Base-by-base conservation (phyloP, 2,113 vertebrate species). In the Dicerorhinus sumatrensis region DNA sequence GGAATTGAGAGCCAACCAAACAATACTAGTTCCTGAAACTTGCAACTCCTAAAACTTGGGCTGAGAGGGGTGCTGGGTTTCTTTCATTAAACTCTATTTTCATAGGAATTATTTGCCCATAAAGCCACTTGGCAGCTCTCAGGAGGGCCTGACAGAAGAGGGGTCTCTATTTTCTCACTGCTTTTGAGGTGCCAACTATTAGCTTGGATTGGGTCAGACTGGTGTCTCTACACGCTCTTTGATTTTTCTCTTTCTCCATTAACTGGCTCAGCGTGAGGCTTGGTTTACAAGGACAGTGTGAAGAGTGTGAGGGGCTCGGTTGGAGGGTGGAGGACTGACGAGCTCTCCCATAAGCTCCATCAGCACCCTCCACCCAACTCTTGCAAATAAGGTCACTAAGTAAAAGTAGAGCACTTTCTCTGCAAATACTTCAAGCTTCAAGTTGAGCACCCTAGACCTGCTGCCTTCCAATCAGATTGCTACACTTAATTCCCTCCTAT, bases 61-160 rank as follows among this genome's bases (percentile, higher is more conserved):
- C 65, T 48, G 79, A 86, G 23, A 25, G 8, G 39, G 56, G 10
- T 9, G 21, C 60, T 62, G 56, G 73, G 63, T 94, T 77, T 82
- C 82, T 94, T 67, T 92, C 76, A 25, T 60, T 73, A 17, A 42
- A 39, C 56, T 93, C 77, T 42, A 29, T 91, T 97, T 96, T 33
- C 88, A 25, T 29, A 69, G 60, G 39, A 85, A 73, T 91, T 42
- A 58, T 69, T 81, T 77, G 67, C 48, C 56, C 31, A 13, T 86
- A 82, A 94, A 84, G 27, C 48, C 39, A 46, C 42, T 80, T 60
- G 25, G 70, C 16, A 48, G 33, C 60, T 76, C 10, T 80, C 9
- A 54, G 33, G 17, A 94, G 51, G 54, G 27, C 10, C 27, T 14
- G 5, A 42, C 27, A 0, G 3, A 42, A 77, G 58, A 89, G 31